Conservation (phyloP, 2,888 invertebrate genomes). For the Pomacea canaliculata region DNA sequence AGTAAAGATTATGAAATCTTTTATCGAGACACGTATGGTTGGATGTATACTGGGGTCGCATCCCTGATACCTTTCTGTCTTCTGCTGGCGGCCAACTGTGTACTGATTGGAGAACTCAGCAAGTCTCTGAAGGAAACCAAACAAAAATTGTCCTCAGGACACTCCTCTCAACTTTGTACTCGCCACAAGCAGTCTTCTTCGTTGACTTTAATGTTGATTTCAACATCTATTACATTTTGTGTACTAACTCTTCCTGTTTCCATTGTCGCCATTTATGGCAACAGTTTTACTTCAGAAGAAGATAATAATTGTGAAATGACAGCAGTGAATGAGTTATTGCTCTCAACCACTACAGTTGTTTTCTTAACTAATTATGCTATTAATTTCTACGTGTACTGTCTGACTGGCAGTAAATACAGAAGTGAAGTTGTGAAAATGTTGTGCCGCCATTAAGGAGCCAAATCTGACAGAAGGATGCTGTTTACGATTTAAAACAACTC, state of each 20-base stretch:
- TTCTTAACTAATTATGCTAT: neutral
- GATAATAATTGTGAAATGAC: neutral
- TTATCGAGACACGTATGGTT: neutral
- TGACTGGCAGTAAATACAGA: conserved; percentile 10
- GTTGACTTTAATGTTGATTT: too few relatives aligned
- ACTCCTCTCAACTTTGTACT: neutral
- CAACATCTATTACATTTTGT: neutral
- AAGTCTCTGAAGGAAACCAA: conserved; percentile 3
- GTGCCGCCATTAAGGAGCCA: too few relatives aligned
- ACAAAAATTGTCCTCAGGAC: neutral
- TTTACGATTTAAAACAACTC: too few relatives aligned
- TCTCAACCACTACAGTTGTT: neutral
- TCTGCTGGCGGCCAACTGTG: conserved; percentile 3
- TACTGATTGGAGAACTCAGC: neutral
- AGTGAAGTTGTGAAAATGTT: neutral
- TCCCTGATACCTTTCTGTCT: conserved; percentile 11
- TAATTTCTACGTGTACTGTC: conserved; percentile 18
- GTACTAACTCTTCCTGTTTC: neutral
- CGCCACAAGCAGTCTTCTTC: conserved; percentile 1
- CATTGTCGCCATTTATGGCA: too few relatives aligned
- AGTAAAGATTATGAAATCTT: conserved; percentile 7
- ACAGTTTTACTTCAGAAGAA: too few relatives aligned
- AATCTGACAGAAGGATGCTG: neutral
- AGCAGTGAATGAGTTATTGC: neutral
- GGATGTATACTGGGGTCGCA: neutral